Conservation (phyloP, 92 coral and sea anemone species). For the Phenganax marumi region DNA sequence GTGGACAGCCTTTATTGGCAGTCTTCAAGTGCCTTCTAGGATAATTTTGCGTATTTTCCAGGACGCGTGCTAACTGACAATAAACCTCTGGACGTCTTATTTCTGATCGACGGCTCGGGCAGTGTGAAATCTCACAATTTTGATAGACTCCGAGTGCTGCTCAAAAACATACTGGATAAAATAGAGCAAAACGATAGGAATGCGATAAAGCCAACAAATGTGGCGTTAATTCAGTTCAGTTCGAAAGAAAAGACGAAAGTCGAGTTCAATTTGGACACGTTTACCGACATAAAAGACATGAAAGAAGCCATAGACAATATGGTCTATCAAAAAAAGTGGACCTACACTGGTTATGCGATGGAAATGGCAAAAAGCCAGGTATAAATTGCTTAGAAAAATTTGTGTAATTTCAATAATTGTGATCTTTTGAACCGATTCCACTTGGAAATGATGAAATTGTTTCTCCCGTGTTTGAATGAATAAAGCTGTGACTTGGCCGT, state of each 20-base stretch:
- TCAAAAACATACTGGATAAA: neutral
- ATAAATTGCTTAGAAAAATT: too few relatives aligned
- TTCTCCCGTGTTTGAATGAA: too few relatives aligned
- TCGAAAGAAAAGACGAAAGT: slow-evolving; percentile 31
- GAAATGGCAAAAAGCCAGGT: slow-evolving; percentile 23
- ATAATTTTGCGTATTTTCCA: neutral
- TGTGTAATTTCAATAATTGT: too few relatives aligned
- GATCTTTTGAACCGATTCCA: neutral
- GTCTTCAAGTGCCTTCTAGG: neutral
- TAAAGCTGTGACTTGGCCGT: neutral
- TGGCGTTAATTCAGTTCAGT: slow-evolving; percentile 34
- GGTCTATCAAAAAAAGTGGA: slow-evolving; percentile 28
- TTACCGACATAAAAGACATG: slow-evolving; percentile 2
- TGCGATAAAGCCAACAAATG: neutral
- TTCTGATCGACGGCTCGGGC: slow-evolving; percentile 87
- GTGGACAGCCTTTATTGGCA: too few relatives aligned
- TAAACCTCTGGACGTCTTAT: slow-evolving; percentile 70
- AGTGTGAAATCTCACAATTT: slow-evolving; percentile 60
- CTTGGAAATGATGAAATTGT: neutral
- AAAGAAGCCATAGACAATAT: slow-evolving; percentile 24
- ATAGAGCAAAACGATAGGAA: neutral
- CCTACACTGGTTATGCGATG: slow-evolving; percentile 38
- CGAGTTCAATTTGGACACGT: slow-evolving; percentile 33
- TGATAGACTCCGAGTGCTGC: slow-evolving; percentile 14
- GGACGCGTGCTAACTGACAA: neutral